phyloP scores from a whole-genome alignment of 2,113 vertebrate species.

The Percina caprodes region DNA sequence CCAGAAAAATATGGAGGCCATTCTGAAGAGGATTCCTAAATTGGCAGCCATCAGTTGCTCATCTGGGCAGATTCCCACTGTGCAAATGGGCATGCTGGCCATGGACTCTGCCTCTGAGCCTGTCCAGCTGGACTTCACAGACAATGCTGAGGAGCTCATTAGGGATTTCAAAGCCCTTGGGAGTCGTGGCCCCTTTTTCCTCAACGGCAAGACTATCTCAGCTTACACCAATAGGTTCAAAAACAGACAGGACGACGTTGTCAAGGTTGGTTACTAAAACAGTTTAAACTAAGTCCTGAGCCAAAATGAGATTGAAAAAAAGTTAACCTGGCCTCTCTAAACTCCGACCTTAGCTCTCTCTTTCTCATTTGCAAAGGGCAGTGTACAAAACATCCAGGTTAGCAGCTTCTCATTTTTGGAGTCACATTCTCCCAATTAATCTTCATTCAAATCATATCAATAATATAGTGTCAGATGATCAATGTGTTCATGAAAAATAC shows the following conservation, averaged over 20 bases:
- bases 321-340: background rate
- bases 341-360: background rate
- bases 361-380: background rate
- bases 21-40: slow-evolving; percentile 90
- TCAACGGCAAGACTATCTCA: slow-evolving; percentile 86
- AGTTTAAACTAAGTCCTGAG: background rate
- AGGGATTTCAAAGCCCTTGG: slow-evolving; percentile 85
- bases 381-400: background rate
- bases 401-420: background rate
- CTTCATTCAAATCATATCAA: background rate
- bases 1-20: slow-evolving; percentile 83
- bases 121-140: slow-evolving; percentile 88
- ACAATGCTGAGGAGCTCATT: slow-evolving; percentile 84
- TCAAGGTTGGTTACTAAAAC: slow-evolving; percentile 86
- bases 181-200: slow-evolving; percentile 86
- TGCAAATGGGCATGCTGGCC: slow-evolving; percentile 86
- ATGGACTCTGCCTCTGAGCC: slow-evolving; percentile 82
- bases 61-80: slow-evolving; percentile 80
- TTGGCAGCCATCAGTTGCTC: slow-evolving; percentile 91
- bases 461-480: background rate
- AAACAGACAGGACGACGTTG: slow-evolving; percentile 64
- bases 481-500: background rate
- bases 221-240: slow-evolving; percentile 88
- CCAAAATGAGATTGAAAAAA: background rate
- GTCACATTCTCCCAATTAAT: background rate